Evolutionary conservation across 2,113 vertebrate species (phyloP), one percentile per base, ranked within the genome.

Genomic region (Tichodroma muraria): DNA sequence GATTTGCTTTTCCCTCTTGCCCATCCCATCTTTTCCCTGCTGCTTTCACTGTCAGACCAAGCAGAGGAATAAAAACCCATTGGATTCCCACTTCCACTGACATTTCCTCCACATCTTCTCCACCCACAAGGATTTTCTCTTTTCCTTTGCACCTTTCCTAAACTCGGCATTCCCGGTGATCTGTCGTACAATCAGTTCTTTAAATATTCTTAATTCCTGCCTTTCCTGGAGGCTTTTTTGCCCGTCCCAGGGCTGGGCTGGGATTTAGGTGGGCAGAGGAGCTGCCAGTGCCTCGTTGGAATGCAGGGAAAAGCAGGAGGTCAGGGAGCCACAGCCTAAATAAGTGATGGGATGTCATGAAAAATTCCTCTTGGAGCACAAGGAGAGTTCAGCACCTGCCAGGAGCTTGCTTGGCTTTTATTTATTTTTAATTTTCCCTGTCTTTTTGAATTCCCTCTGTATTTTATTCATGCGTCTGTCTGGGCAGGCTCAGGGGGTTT

Each of bases 391-490:
- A 31, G 85, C 42, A 7, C 75, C 24, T 42, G 76, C 81, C 81
- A 59, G 9, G 49, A 59, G 49, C 71, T 79, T 20, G 73, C 85
- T 94, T 33, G 88, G 79, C 85, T 96, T 96, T 85, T 95, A 94
- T 96, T 96, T 93, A 93, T 93, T 94, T 96, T 94, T 94, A 47
- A 94, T 95, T 90, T 88, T 89, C 71, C 44, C 61, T 60, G 84
- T 53, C 38, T 88, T 90, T 93, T 70, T 27, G 79, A 70, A 12
- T 84, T 86, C 70, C 5, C 28, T 22, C 31, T 35, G 65, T 88
- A 10, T 88, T 89, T 96, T 95, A 90, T 94, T 95, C 85, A 83
- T 93, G 64, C 11, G 38, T 6, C 63, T 49, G 37, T 21, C 90
- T 69, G 49, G 2, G 37, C 83, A 82, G 93, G 38, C 57, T 38